Evolutionary conservation across 2,797 vertebrate genomes (phyloP).

Genomic region (Chelonia mydas): DNA sequence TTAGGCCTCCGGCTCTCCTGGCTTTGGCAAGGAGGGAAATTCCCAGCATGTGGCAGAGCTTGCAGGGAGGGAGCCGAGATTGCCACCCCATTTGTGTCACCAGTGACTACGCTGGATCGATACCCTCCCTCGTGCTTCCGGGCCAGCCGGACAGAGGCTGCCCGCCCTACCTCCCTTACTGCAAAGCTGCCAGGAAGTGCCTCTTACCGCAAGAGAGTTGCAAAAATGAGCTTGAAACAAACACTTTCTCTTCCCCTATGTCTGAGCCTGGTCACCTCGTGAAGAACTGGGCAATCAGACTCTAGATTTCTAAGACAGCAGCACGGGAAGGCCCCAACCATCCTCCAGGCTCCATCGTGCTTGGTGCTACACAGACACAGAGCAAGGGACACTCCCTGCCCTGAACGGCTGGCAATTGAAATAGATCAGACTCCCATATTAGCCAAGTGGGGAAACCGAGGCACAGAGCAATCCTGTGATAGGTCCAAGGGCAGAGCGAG

Average conservation of each 20-base stretch:
- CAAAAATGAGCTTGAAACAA: background rate
- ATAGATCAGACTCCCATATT: background rate
- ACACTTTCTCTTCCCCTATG: background rate
- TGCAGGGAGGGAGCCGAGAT: no score
- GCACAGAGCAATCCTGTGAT: background rate
- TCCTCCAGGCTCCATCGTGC: background rate
- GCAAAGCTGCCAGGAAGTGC: background rate
- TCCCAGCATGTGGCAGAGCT: no score
- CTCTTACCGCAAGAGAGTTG: background rate
- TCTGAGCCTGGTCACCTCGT: background rate
- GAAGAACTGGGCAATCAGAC: background rate
- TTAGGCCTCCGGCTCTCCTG: background rate
- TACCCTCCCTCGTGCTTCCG: background rate
- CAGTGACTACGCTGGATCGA: background rate
- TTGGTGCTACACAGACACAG: background rate
- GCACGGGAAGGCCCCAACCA: background rate
- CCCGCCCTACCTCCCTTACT: background rate
- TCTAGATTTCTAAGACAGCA: background rate
- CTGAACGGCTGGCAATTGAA: background rate
- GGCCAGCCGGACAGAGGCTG: background rate
- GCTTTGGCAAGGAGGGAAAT: no score
- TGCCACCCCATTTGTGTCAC: background rate
- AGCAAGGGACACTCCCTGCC: no score
- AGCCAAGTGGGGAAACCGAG: background rate
- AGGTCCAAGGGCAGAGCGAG: background rate